These are phyloP conservation scores for Epinotia bilunana DNA, from an alignment of 2,888 invertebrate genomes.

Conservation along the genomic window DNA sequence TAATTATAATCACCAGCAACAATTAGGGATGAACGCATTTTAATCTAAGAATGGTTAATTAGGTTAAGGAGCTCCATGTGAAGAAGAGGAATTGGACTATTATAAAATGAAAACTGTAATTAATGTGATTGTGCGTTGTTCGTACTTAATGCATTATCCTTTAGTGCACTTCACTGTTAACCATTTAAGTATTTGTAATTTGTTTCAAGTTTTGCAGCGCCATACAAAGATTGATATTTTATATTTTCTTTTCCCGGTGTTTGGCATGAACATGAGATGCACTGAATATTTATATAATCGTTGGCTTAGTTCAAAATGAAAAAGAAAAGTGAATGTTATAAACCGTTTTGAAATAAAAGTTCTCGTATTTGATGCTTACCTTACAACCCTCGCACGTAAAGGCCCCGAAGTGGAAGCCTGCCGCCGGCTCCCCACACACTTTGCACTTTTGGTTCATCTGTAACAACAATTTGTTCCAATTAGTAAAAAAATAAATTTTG, in stretches of 20 bases:
- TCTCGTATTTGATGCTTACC: constrained; percentile 83
- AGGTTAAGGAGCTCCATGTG: constrained; percentile 30
- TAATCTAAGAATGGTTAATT: constrained; percentile 27
- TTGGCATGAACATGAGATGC: neutral
- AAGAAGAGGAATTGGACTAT: constrained; percentile 30
- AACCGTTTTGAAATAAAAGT: neutral
- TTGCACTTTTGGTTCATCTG: constrained; percentile 99
- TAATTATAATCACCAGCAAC: constrained; percentile 54
- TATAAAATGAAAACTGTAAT: constrained; percentile 31
- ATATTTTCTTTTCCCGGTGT: neutral
- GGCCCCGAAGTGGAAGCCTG: constrained; percentile 97
- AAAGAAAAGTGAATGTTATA: neutral
- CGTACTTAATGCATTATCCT: neutral
- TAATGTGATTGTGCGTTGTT: constrained; percentile 13
- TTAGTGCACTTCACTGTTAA: neutral
- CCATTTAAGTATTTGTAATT: neutral
- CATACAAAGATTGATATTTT: neutral
- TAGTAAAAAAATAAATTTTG: neutral
- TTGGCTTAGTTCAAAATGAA: neutral
- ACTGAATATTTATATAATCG: neutral
- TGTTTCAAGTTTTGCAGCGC: neutral
- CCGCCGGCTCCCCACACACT: constrained; percentile 97
- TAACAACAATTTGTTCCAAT: constrained; percentile 63
- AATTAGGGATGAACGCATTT: constrained; percentile 36
- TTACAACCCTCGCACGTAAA: constrained; percentile 98